phyloP scores from a whole-genome alignment of 2,888 invertebrate species.

The Drosophila rellima region DNA sequence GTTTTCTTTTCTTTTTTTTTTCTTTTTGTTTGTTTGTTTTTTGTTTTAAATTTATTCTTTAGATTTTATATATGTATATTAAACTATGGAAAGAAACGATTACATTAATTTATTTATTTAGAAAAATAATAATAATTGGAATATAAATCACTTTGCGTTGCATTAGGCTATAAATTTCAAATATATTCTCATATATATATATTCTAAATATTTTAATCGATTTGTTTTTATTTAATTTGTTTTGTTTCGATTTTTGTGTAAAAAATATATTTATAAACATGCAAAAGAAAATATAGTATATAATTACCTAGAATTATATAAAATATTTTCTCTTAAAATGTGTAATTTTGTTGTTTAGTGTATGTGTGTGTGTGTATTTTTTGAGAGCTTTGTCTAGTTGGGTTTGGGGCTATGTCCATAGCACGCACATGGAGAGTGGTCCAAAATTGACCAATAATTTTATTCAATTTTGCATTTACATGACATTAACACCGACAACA shows the following conservation, averaged over 20 bases:
- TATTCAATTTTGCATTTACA: conserved; percentile 24
- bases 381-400: conserved; percentile 58
- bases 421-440: conserved; percentile 36
- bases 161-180: conserved; percentile 75
- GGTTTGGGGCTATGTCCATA: conserved; percentile 39
- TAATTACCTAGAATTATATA: conserved; percentile 34
- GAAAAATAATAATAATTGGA: conserved; percentile 81
- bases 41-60: conserved; percentile 42
- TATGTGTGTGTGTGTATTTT: conserved; percentile 37
- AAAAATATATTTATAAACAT: conserved; percentile 58
- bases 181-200: conserved; percentile 63
- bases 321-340: conserved; percentile 34
- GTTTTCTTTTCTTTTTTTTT: conserved; percentile 38
- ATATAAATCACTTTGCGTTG: conserved; percentile 81
- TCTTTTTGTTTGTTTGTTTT: conserved; percentile 37
- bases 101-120: conserved; percentile 78
- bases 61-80: conserved; percentile 65
- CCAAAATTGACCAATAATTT: conserved; percentile 31
- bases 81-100: conserved; percentile 81
- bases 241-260: conserved; percentile 53
- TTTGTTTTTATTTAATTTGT: conserved; percentile 37
- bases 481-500: conserved; percentile 33
- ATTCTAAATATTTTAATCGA: conserved; percentile 59
- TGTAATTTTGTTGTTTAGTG: conserved; percentile 52
- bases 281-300: conserved; percentile 21